phyloP scores from a whole-genome alignment of 2,113 vertebrate genomes.

The Upupa epops region DNA sequence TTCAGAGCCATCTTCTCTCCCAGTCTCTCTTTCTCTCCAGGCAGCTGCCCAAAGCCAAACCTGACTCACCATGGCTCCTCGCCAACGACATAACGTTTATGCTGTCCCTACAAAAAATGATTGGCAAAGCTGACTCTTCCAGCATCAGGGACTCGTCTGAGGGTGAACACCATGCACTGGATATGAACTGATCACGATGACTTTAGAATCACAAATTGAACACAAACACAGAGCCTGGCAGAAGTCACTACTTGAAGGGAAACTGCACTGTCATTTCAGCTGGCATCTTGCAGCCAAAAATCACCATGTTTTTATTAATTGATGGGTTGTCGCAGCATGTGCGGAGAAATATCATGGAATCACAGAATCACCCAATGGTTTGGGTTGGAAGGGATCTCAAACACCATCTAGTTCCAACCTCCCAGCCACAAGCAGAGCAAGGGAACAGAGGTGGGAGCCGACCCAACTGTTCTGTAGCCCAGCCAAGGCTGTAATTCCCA shows the following conservation, averaged over 20 bases:
- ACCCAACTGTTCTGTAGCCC: background rate
- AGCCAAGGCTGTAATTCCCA: background rate
- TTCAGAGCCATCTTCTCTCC: background rate
- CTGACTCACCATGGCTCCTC: background rate
- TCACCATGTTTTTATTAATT: background rate
- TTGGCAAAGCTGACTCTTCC: constrained; percentile 8
- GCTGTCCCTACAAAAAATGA: background rate
- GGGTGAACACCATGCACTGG: background rate
- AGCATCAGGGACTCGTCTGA: background rate
- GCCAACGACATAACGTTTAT: background rate
- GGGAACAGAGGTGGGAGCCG: background rate
- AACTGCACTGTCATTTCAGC: constrained; percentile 28
- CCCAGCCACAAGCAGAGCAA: background rate
- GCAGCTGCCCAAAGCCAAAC: background rate
- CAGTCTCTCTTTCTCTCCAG: background rate
- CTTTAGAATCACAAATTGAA: background rate
- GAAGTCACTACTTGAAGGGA: background rate
- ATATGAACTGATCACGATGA: fast-evolving
- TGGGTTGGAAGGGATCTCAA: too few relatives aligned
- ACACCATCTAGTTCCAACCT: too few relatives aligned
- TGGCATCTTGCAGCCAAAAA: background rate
- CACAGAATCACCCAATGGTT: too few relatives aligned
- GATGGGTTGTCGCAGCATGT: background rate
- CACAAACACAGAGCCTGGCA: background rate
- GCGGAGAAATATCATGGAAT: background rate